Percentiles rank a stretch among this genome's conserved stretches.
phyloP scores from a whole-genome alignment of 2,113 vertebrate species.

The Paracanthobrama guichenoti region DNA sequence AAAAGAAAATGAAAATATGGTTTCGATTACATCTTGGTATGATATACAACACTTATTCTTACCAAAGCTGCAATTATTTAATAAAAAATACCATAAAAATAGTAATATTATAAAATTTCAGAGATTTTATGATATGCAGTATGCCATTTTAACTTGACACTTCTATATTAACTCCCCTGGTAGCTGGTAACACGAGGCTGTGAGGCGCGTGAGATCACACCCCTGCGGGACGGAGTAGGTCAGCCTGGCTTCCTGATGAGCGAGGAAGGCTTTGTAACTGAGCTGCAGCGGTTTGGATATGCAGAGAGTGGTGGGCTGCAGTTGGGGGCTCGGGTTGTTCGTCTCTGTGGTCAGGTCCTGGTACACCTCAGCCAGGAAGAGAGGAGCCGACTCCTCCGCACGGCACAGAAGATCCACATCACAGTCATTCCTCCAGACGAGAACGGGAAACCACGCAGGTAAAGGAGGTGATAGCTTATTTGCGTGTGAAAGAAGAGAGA shows the following conservation, averaged over 20 bases:
- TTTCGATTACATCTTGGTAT: no score
- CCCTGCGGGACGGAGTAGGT: constrained; percentile 83
- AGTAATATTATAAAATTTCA: no score
- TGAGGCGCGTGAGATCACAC: constrained; percentile 84
- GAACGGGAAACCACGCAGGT: constrained; percentile 89
- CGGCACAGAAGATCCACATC: constrained; percentile 85
- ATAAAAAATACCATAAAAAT: no score
- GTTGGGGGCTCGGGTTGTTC: constrained; percentile 83
- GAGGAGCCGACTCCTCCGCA: constrained; percentile 77
- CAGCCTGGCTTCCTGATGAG: constrained; percentile 88
- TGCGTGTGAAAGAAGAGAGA: not conserved
- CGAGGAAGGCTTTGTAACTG: constrained; percentile 84
- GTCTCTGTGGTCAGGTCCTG: constrained; percentile 82
- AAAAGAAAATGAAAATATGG: no score
- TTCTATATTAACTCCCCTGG: not conserved
- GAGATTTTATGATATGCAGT: not conserved
- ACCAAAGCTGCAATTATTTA: no score
- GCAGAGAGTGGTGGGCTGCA: constrained; percentile 86
- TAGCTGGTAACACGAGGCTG: constrained; percentile 89
- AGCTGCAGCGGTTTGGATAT: constrained; percentile 87
- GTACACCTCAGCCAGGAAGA: constrained; percentile 77
- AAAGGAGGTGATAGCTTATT: constrained; percentile 40
- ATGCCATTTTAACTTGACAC: not conserved
- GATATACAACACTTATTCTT: no score
- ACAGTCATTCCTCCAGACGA: constrained; percentile 88